Conservation (phyloP, 2,113 vertebrate genomes). For the Zosterops pallidus region DNA sequence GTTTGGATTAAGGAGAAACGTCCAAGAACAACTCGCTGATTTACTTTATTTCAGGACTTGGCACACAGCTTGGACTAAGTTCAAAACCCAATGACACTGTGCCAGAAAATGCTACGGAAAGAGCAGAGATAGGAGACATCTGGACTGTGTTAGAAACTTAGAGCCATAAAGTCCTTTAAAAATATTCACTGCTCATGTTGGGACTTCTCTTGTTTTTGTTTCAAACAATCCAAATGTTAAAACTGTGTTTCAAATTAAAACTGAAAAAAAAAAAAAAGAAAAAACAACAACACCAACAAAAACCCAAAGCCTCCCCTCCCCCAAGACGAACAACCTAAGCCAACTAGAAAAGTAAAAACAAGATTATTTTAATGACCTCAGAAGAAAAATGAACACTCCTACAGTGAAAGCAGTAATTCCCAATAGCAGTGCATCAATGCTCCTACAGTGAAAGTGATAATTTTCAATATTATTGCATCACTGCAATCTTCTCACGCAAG, state of each 20-base stretch:
- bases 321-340: neutral
- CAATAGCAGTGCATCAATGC: neutral
- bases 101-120: slow-evolving; percentile 73
- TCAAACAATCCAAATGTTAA: slow-evolving; percentile 42
- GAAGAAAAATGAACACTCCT: neutral
- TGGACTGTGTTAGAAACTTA: slow-evolving; percentile 75
- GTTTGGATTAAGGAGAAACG: slow-evolving; percentile 69
- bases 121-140: slow-evolving; percentile 74
- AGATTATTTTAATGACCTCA: neutral
- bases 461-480: neutral
- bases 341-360: slow-evolving; percentile 8
- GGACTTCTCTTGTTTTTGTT: slow-evolving; percentile 62
- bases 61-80: slow-evolving; percentile 63
- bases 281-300: neutral
- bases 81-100: slow-evolving; percentile 70
- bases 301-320: neutral
- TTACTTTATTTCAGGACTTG: slow-evolving; percentile 82
- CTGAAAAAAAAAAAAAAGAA: neutral
- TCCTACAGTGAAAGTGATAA: neutral
- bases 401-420: neutral
- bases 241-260: slow-evolving; percentile 49
- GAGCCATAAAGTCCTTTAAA: slow-evolving; percentile 71
- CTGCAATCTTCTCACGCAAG: neutral
- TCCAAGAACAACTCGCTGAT: slow-evolving; percentile 80
- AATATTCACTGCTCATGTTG: slow-evolving; percentile 58